A percentile compares a stretch with the other conserved stretches of the same genome.
These are phyloP conservation scores for Ptychochromis oligacanthus DNA, from an alignment of 2,113 vertebrate species.

Conservation along the genomic window DNA sequence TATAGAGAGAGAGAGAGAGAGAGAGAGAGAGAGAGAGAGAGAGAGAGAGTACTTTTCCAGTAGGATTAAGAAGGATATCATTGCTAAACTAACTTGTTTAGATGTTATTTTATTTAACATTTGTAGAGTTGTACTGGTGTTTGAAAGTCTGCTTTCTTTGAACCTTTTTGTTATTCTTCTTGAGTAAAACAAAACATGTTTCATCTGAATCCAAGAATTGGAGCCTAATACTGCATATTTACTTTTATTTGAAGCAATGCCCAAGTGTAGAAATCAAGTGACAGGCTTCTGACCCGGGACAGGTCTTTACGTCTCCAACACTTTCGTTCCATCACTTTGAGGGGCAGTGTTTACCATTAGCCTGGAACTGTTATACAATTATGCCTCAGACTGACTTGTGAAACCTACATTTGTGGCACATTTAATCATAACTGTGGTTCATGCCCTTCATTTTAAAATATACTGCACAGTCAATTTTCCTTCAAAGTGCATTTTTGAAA, in stretches of 20 bases:
- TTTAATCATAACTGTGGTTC: conserved; percentile 24
- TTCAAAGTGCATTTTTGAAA: neutral
- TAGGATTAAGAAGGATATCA: neutral
- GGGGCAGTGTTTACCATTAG: conserved; percentile 34
- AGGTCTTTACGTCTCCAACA: conserved; percentile 16
- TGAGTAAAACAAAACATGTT: neutral
- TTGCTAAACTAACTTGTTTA: neutral
- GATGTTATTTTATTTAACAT: neutral
- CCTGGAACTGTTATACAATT: conserved; percentile 30
- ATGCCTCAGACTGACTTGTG: conserved; percentile 16
- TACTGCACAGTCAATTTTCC: neutral
- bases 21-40: too few relatives aligned
- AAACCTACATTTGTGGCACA: conserved; percentile 12
- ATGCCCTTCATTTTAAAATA: conserved; percentile 8
- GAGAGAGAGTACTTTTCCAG: neutral
- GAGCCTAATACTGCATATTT: conserved; percentile 15
- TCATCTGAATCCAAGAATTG: neutral
- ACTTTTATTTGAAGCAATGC: conserved; percentile 30
- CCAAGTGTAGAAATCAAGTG: conserved; percentile 20
- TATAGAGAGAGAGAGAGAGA: too few relatives aligned
- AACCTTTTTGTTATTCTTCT: neutral
- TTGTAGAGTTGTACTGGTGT: neutral
- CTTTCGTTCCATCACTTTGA: conserved; percentile 42
- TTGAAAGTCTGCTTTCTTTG: neutral
- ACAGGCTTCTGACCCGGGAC: conserved; percentile 29